A percentile compares a stretch with the other conserved stretches of the same genome.
Evolutionary conservation across 1,140 invertebrate genomes (phyloP).

Genomic region (Gonioctena quinquepunctata): DNA sequence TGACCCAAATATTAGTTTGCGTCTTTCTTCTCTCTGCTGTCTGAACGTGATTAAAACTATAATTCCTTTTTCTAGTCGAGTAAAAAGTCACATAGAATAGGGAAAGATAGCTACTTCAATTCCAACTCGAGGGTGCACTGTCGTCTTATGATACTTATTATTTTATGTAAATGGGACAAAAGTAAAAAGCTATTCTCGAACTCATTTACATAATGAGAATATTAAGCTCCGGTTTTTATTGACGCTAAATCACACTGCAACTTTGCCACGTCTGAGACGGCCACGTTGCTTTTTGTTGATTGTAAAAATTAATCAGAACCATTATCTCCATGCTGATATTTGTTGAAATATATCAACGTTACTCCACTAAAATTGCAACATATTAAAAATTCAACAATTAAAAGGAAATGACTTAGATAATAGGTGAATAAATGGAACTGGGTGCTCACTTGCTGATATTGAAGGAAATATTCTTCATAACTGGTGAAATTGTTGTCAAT

Average conservation of each 20-base stretch:
- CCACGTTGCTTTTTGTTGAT: not conserved
- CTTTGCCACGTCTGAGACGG: slow-evolving; percentile 1
- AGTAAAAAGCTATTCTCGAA: slow-evolving; percentile 22
- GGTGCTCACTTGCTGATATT: too few species aligned
- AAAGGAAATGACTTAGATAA: too few species aligned
- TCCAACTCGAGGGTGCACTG: slow-evolving; percentile 18
- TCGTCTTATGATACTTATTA: slow-evolving; percentile 26
- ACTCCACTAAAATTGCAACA: too few species aligned
- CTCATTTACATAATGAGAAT: slow-evolving; percentile 32
- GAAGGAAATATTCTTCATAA: too few species aligned
- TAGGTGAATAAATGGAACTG: too few species aligned
- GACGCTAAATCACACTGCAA: slow-evolving; percentile 26
- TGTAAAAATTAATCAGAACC: not conserved
- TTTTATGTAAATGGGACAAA: slow-evolving; percentile 29
- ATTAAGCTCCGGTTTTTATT: slow-evolving; percentile 23
- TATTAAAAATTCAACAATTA: too few species aligned
- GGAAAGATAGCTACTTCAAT: slow-evolving; percentile 12
- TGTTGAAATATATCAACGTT: too few species aligned
- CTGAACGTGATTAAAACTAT: not conserved
- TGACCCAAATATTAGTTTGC: not conserved
- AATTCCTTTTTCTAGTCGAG: slow-evolving; percentile 7
- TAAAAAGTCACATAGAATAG: slow-evolving; percentile 23
- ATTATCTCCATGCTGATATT: not conserved
- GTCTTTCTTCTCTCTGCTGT: not conserved
- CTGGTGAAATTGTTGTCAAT: too few species aligned